Base-by-base conservation (phyloP, 2,113 vertebrate species). In the Odocoileus hemionus region DNA sequence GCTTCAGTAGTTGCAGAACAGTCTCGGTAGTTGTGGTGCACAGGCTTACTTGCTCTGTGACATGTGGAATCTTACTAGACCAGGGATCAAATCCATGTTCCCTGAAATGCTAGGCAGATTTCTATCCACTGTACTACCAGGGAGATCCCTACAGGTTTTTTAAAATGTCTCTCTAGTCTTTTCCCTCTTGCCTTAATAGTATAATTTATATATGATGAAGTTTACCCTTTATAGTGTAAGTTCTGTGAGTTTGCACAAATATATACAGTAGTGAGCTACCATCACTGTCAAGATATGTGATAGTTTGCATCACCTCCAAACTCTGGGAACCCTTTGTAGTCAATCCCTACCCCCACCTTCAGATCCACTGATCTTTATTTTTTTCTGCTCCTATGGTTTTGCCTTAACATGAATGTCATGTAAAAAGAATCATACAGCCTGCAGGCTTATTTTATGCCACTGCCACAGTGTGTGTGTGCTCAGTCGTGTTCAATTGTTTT, bases 401-500 rank as follows among this genome's bases (percentile, higher is more conserved):
- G 91, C 83, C 80, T 91, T 96, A 52, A 7, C 25, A 45, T 96
- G 47, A 89, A 60, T 82, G 19, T 58, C 11, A 19, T 82, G 39
- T 84, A 87, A 54, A 60, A 82, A 83, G 45, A 96, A 76, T 91
- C 33, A 87, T 47, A 80, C 7, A 89, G 8, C 36, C 23, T 78
- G 25, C 87, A 89, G n/a, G 57, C n/a, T 95, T 92, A 80, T 74
- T 85, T 96, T 91, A 85, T 89, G 36, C 14, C n/a, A n/a, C 17
- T 70, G n/a, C n/a, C 64, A 70, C 64, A 70, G n/a, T 70, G 64
- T 70, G 17, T 70, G n/a, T 70, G 64, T 70, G 17, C 64, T 70
- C n/a, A 70, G 9, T 36, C 17, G 19, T 70, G n/a, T 70, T 67
- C 64, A 67, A 1, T 36, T 67, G 33, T 67, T 67, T 67, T 70